phyloP scores from a whole-genome alignment of 2,113 vertebrate genomes.

The Vimba vimba region DNA sequence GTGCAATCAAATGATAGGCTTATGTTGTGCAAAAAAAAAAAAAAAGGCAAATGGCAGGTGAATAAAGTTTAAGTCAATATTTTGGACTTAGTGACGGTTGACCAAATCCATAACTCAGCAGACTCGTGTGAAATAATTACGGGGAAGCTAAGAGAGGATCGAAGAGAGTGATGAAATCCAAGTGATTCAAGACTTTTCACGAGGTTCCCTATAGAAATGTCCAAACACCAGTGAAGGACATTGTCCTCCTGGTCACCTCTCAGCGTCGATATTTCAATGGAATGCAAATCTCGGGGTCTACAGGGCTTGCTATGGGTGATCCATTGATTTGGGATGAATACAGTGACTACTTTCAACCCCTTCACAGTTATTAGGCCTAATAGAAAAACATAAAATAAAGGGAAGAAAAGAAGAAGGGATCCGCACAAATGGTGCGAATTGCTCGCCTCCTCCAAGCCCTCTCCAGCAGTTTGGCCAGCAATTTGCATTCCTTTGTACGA shows the following conservation, averaged over 20 bases:
- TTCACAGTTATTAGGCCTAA: conserved; percentile 82
- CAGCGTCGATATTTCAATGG: conserved; percentile 68
- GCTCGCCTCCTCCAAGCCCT: conserved; percentile 75
- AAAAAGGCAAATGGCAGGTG: not conserved
- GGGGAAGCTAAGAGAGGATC: conserved; percentile 34
- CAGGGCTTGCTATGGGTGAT: conserved; percentile 72
- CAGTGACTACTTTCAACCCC: conserved; percentile 80
- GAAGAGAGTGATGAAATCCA: conserved; percentile 49
- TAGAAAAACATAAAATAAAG: conserved; percentile 81
- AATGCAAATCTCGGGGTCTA: conserved; percentile 78
- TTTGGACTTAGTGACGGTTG: not conserved
- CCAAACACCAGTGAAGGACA: conserved; percentile 65
- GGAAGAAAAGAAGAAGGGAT: conserved; percentile 65
- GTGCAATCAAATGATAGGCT: not conserved
- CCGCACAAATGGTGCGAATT: conserved; percentile 75
- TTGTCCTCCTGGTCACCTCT: conserved; percentile 79
- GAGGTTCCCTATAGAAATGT: conserved; percentile 70
- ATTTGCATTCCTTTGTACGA: conserved; percentile 85
- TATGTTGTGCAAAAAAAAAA: not conserved
- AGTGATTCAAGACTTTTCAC: conserved; percentile 70
- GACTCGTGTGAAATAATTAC: conserved; percentile 45
- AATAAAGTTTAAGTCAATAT: conserved; percentile 2
- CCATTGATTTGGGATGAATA: conserved; percentile 84
- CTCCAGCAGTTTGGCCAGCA: conserved; percentile 79
- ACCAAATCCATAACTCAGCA: conserved; percentile 4